These are phyloP conservation scores for Bufo gargarizans DNA, from an alignment of 2,113 vertebrate genomes.

Conservation along the genomic window DNA sequence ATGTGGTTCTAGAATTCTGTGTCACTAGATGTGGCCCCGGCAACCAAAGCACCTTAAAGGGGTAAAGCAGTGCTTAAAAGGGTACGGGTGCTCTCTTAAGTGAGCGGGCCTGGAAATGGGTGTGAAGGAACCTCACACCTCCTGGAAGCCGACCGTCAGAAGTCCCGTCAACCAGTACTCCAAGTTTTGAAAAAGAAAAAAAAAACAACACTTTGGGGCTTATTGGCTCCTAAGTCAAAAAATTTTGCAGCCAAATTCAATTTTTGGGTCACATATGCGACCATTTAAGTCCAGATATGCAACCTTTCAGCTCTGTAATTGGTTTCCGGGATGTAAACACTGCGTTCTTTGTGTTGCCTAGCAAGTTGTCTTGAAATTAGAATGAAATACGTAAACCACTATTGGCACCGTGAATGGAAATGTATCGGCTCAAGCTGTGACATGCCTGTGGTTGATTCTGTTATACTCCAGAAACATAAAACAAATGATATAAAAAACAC, in stretches of 20 bases:
- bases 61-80: no score
- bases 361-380: constrained; percentile 40
- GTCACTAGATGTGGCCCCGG: no score
- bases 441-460: constrained; percentile 49
- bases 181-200: no score
- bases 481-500: constrained; percentile 16
- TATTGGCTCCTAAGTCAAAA: no score
- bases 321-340: not conserved
- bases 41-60: no score
- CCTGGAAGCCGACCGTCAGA: no score
- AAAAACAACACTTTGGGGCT: no score
- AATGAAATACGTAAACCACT: constrained; percentile 34
- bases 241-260: not conserved
- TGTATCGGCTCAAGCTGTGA: constrained; percentile 39
- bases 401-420: constrained; percentile 45
- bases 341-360: constrained; percentile 34
- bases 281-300: not conserved
- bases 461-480: constrained; percentile 33
- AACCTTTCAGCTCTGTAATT: not conserved
- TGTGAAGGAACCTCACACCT: no score
- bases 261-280: not conserved
- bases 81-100: no score
- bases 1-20: no score
- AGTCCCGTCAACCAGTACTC: no score
- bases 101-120: no score